These are phyloP conservation scores for Neodon shergylaensis DNA, from an alignment of 2,113 vertebrate genomes.

Conservation along the genomic window DNA sequence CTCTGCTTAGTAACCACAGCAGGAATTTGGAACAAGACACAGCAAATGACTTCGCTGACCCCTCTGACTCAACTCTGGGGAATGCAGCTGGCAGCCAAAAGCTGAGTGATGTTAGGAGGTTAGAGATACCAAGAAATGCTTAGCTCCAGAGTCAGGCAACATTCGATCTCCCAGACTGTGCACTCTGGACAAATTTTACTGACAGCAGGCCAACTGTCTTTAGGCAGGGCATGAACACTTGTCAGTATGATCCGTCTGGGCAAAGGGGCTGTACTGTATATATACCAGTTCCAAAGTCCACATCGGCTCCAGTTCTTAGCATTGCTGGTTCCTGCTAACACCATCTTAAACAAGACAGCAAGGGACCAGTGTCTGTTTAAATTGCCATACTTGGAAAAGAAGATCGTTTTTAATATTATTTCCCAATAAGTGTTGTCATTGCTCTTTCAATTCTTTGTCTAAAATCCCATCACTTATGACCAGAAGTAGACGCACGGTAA, in stretches of 20 bases:
- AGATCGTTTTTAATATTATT: background rate
- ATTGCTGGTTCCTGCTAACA: background rate
- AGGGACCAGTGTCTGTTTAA: background rate
- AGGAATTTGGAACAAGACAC: conserved; percentile 39
- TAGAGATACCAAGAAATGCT: background rate
- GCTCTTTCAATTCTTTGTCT: conserved; percentile 13
- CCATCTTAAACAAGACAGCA: background rate
- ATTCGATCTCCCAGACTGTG: background rate
- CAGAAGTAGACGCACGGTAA: background rate
- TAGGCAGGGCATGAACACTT: background rate
- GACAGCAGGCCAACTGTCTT: background rate
- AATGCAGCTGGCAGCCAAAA: background rate
- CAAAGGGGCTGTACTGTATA: background rate
- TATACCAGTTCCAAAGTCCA: conserved; percentile 3
- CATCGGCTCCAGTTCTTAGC: conserved; percentile 39
- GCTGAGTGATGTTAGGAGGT: background rate
- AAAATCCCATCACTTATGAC: background rate
- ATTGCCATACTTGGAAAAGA: background rate
- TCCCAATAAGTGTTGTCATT: background rate
- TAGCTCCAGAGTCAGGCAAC: accelerated
- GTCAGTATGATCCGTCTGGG: conserved; percentile 17
- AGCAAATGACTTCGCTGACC: conserved; percentile 13
- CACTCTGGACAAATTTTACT: background rate
- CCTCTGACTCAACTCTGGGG: background rate
- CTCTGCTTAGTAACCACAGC: conserved; percentile 11